These are phyloP conservation scores for Ictalurus furcatus DNA, from an alignment of 2,113 vertebrate species.

Conservation along the genomic window DNA sequence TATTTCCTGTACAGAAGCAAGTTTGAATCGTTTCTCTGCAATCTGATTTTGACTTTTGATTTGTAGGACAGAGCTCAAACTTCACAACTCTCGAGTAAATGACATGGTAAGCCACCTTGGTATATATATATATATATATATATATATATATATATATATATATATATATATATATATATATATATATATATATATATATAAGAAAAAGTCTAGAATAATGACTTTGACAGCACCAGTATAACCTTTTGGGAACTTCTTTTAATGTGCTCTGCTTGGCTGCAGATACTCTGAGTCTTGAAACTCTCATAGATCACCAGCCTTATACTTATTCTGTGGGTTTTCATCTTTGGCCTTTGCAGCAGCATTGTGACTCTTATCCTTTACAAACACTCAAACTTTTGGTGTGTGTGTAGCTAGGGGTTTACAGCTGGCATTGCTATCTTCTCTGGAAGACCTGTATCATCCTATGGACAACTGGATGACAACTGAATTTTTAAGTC, in stretches of 20 bases:
- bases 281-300: constrained; percentile 58
- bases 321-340: constrained; percentile 60
- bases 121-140: not conserved
- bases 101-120: constrained; percentile 1
- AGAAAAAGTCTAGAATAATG: constrained; percentile 10
- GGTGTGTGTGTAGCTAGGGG: not conserved
- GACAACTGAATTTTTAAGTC: not conserved
- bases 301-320: constrained; percentile 63
- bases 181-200: not conserved
- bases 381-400: constrained; percentile 20
- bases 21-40: not conserved
- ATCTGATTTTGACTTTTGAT: too few species aligned
- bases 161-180: not conserved
- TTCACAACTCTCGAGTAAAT: not conserved
- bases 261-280: constrained; percentile 38
- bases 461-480: not conserved
- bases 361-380: constrained; percentile 34
- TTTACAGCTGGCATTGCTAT: not conserved
- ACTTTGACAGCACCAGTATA: not conserved
- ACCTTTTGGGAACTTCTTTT: constrained; percentile 47
- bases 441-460: not conserved
- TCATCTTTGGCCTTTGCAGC: constrained; percentile 62
- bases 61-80: too few species aligned
- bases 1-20: not conserved
- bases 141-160: too few species aligned